Percentiles rank a stretch among this genome's conserved stretches.
Evolutionary conservation across 1,140 invertebrate genomes (phyloP).

Genomic region (Drosophila nigromelanica): DNA sequence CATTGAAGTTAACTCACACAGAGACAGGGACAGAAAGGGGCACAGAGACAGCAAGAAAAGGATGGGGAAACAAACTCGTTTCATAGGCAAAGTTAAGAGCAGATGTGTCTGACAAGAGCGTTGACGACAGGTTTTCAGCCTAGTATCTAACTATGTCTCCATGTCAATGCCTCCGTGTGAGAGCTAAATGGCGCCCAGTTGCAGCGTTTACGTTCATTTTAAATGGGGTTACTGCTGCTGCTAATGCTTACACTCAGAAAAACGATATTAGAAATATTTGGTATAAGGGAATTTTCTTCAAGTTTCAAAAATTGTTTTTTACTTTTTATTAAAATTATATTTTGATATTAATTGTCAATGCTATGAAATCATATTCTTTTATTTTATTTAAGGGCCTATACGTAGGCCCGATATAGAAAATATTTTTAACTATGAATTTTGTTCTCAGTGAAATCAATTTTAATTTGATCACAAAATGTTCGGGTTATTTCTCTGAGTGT

Average conservation of each 20-base stretch:
- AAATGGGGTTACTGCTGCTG: constrained; percentile 69
- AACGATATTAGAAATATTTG: background rate
- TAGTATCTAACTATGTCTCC: constrained; percentile 38
- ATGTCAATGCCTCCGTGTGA: constrained; percentile 37
- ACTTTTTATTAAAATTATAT: too few species aligned
- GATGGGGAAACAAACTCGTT: constrained; percentile 60
- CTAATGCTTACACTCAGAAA: constrained; percentile 25
- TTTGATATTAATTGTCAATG: too few species aligned
- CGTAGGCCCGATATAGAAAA: too few species aligned
- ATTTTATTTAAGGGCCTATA: too few species aligned
- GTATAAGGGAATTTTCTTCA: too few species aligned
- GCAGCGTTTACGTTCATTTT: constrained; percentile 46
- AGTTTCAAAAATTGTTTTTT: too few species aligned
- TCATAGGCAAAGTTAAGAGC: constrained; percentile 72
- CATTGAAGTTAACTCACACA: constrained; percentile 61
- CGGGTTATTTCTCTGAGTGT: constrained; percentile 8
- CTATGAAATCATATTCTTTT: too few species aligned
- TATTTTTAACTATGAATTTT: too few species aligned
- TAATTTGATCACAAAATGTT: too few species aligned
- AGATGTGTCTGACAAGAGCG: constrained; percentile 69
- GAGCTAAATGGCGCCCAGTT: constrained; percentile 22
- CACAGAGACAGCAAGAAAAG: background rate
- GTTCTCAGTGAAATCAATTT: too few species aligned
- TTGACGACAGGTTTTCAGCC: constrained; percentile 66
- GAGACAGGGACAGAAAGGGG: constrained; percentile 9